Base-by-base conservation (phyloP, 2,797 vertebrate genomes). In the Thaleichthys pacificus region DNA sequence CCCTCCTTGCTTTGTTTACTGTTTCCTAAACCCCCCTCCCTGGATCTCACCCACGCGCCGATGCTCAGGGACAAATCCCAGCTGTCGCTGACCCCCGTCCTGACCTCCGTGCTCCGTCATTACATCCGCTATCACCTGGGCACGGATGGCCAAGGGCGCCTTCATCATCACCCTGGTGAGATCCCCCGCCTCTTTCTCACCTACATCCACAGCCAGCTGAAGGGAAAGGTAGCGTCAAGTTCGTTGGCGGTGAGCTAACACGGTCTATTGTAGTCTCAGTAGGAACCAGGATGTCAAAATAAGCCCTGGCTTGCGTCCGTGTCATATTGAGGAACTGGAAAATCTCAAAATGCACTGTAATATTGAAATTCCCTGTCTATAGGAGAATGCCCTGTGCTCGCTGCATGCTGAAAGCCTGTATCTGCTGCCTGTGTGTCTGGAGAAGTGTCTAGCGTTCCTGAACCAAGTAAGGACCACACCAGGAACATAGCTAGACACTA, bases 401-500 rank as follows among this genome's bases (percentile, higher is more conserved):
- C 9, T 99, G 97, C 89, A 91, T 98, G 93, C 82, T 99, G 82
- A 99, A 98, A 89, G 91, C 95, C 32, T 99, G 98, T 73, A 94
- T 99, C 83, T 99, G 98, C 92, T 99, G 97, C 89, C 89, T 99
- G 90, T 99, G 97, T 99, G 98, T 92, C 92, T 99, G 28, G 96
- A 98, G 90, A 99, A 97, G 94, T 99, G 97, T 93, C 95, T 99
- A 47, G 92, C 90, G 28, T 99, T 96, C 84, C 90, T 99, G 87
- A 99, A 99, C 91, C 96, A 97, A 92, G 97, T 99, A 91, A 87
- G 89, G 75, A 0, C 5, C 26, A 22, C 28, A 42, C 9, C 61
- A 32, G 12, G 9, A 56, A 17, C 51, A 56, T 17, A 56, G 15
- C 51, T 54, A n/a, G 4, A 17, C 51, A 17, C 15, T 3, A 56